Conservation (phyloP, 64 coral and sea anemone species). For the Montipora cactus region DNA sequence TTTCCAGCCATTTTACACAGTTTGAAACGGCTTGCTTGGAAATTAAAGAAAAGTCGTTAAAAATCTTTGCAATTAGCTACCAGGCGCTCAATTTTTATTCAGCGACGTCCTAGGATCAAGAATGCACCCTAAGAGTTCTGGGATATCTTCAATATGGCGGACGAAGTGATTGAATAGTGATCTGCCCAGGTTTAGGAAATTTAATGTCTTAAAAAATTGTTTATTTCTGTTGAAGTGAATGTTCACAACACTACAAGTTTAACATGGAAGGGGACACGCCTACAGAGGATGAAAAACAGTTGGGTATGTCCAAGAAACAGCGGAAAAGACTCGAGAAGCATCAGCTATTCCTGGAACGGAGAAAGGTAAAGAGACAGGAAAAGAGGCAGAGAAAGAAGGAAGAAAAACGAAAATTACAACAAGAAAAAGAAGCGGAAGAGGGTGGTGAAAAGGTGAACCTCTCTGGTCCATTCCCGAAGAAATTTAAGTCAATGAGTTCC, state of each 20-base stretch:
- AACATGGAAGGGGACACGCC: neutral
- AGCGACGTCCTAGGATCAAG: constrained; percentile 50
- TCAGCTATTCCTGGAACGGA: constrained; percentile 73
- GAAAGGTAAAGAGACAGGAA: constrained; percentile 74
- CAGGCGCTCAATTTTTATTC: constrained; percentile 67
- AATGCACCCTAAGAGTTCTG: neutral
- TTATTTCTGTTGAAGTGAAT: neutral
- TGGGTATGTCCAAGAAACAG: constrained; percentile 74
- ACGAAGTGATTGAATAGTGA: neutral
- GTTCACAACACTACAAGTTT: no score
- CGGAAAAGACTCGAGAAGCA: constrained; percentile 78
- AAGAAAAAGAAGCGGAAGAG: constrained; percentile 25
- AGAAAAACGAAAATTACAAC: constrained; percentile 45
- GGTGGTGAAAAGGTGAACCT: neutral
- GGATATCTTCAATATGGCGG: constrained; percentile 84
- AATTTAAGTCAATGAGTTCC: constrained; percentile 73
- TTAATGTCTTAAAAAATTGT: neutral
- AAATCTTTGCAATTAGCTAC: constrained; percentile 10
- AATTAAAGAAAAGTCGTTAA: neutral
- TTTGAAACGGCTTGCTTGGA: neutral
- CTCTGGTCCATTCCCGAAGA: constrained; percentile 34
- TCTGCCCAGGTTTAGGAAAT: no score
- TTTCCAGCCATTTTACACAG: constrained; percentile 14
- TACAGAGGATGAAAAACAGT: neutral
- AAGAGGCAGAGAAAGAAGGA: constrained; percentile 65